phyloP scores from a whole-genome alignment of 2,888 invertebrate species.

The Habroteleia sp. region DNA sequence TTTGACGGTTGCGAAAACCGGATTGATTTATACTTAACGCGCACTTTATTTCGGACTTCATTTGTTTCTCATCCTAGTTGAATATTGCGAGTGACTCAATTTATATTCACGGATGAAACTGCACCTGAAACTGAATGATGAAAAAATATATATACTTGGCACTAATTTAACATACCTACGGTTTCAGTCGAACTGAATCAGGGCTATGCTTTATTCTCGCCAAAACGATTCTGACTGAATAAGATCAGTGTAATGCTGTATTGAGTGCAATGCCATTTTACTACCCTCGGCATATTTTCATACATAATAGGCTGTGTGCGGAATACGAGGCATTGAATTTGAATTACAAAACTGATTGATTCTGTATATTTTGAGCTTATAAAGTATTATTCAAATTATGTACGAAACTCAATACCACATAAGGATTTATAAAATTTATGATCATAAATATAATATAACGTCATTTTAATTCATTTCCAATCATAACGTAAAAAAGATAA shows the following conservation, averaged over 20 bases:
- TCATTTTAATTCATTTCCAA: too few species aligned
- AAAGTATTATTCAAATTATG: too few species aligned
- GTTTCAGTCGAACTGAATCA: constrained; percentile 77
- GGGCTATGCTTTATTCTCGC: constrained; percentile 65
- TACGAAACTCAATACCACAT: too few species aligned
- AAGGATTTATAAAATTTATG: too few species aligned
- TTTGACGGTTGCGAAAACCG: constrained; percentile 30
- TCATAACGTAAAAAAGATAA: too few species aligned
- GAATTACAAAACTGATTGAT: too few species aligned
- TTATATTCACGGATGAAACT: neutral
- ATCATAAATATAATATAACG: too few species aligned
- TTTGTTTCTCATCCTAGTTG: constrained; percentile 10
- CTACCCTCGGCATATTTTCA: constrained; percentile 59
- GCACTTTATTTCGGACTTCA: constrained; percentile 6
- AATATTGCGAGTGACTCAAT: constrained; percentile 1
- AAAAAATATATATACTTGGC: constrained; percentile 69
- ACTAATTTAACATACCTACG: constrained; percentile 73
- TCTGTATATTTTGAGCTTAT: too few species aligned
- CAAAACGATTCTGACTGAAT: constrained; percentile 72
- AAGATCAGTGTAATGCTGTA: constrained; percentile 59
- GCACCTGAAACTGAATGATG: neutral
- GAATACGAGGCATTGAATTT: constrained; percentile 26
- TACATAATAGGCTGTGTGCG: constrained; percentile 9
- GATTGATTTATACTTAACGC: constrained; percentile 47
- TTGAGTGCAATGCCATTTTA: constrained; percentile 44